Base-by-base conservation (phyloP, 2,797 vertebrate species). In the Zenarchopterus dispar region DNA sequence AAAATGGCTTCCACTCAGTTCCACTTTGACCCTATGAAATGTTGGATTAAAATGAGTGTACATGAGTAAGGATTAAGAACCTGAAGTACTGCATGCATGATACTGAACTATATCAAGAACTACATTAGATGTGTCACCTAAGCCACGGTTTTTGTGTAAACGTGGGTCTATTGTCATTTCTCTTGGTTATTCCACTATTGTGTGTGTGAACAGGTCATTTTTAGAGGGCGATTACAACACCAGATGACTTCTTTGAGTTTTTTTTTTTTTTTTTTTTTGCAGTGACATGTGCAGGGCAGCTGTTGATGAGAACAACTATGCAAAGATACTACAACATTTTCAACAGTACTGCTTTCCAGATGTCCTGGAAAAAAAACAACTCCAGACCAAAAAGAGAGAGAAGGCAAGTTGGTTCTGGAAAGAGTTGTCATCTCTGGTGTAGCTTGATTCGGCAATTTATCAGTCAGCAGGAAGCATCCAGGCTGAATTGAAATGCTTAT, bases 61-160 rank as follows among this genome's bases (percentile, higher is more conserved):
- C 67, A 80, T 74, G 72, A 80, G 73, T 76, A 76, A 81, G 74
- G 67, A 81, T 63, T 55, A 49, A 44, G 49, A 75, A 68, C 65
- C 49, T 70, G 70, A 70, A 13, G 10, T 21, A 22, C 18, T 22
- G n/a, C 64, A 56, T 63, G 55, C 93, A 67, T 64, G 65, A 78
- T 83, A 91, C 90, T 93, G 92, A 94, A 96, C 95, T 94, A 95
- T 93, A 94, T 90, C 87, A 90, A 90, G 91, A 87, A 94, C 95
- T 94, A 94, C 93, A 95, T 96, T 92, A 94, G 92, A 93, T 94
- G 94, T 84, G 94, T 93, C 89, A 89, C 90, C 91, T 92, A 92
- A 95, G 52, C 57, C 62, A 60, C 57, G 65, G 49, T 66, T 93
- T 91, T 64, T 89, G 94, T 94, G 92, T 46, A 28, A 36, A 31